A percentile compares a stretch with the other conserved stretches of the same genome.
Evolutionary conservation across 2,888 invertebrate genomes (phyloP).

Genomic region (Dugesia japonica): DNA sequence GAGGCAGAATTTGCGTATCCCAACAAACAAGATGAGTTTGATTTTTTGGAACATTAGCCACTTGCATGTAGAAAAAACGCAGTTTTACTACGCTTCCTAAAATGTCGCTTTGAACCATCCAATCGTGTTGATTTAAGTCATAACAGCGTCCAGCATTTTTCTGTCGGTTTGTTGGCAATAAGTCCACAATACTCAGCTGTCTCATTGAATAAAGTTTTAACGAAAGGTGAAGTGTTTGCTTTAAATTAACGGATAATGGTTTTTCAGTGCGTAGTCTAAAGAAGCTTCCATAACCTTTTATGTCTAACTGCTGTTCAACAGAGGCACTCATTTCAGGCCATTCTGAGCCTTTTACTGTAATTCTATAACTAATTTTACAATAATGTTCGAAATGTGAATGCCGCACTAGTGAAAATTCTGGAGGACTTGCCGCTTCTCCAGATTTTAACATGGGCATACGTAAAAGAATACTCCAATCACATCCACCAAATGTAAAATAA

Average conservation of each 20-base stretch:
- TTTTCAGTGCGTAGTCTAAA: conserved; percentile 24
- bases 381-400: conserved; percentile 54
- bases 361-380: conserved; percentile 59
- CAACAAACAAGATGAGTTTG: conserved; percentile 33
- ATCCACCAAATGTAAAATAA: conserved; percentile 64
- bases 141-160: conserved; percentile 53
- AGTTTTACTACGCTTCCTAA: conserved; percentile 62
- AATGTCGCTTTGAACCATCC: conserved; percentile 62
- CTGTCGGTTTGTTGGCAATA: conserved; percentile 39
- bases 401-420: not conserved
- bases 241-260: conserved; percentile 30
- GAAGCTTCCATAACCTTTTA: conserved; percentile 30
- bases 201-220: conserved; percentile 62
- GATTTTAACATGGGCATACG: conserved; percentile 34
- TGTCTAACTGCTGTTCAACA: conserved; percentile 33
- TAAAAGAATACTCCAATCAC: conserved; percentile 60
- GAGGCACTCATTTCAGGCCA: conserved; percentile 27
- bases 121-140: conserved; percentile 65
- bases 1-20: conserved; percentile 32
- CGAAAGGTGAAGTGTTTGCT: conserved; percentile 53
- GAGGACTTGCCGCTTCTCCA: conserved; percentile 32
- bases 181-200: conserved; percentile 54
- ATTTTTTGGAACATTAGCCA: conserved; percentile 29
- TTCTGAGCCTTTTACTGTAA: conserved; percentile 37
- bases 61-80: conserved; percentile 52